Percentiles rank a stretch among this genome's conserved stretches.
phyloP scores from a whole-genome alignment of 2,888 invertebrate species.

The Flexamia atlantica region DNA sequence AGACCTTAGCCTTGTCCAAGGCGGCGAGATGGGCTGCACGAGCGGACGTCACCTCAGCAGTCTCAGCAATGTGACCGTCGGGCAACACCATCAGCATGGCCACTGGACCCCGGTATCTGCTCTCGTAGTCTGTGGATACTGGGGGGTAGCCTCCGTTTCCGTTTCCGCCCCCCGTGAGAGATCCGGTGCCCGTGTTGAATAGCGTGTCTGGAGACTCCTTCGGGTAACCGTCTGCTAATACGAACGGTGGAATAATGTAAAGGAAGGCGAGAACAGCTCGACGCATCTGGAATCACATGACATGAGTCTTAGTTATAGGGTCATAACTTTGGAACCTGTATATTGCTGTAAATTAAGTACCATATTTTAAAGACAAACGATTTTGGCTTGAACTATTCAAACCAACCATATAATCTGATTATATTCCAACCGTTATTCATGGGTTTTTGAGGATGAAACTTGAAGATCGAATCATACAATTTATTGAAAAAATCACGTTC shows the following conservation, averaged over 20 bases:
- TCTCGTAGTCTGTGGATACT: constrained; percentile 30
- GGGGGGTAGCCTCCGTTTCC: constrained; percentile 3
- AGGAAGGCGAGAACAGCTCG: not conserved
- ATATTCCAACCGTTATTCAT: too few relatives aligned
- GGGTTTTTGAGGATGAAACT: too few relatives aligned
- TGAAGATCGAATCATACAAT: too few relatives aligned
- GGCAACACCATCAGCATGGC: constrained; percentile 9
- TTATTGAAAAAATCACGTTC: too few relatives aligned
- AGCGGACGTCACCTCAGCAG: constrained; percentile 59
- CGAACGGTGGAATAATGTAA: not conserved
- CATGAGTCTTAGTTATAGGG: not conserved
- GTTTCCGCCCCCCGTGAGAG: not conserved
- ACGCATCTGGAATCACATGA: not conserved
- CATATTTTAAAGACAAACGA: too few relatives aligned
- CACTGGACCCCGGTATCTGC: constrained; percentile 27
- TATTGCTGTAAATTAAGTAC: too few relatives aligned
- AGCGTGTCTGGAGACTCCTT: constrained; percentile 6
- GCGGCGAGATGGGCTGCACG: constrained; percentile 62
- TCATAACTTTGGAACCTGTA: too few relatives aligned
- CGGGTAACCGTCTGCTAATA: constrained; percentile 10
- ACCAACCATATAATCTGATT: too few relatives aligned
- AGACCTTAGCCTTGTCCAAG: constrained; percentile 38
- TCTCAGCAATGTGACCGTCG: not conserved
- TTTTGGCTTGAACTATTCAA: too few relatives aligned
- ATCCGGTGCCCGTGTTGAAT: not conserved